Evolutionary conservation across 2,113 vertebrate species (phyloP), one percentile per base, ranked within the genome.

Genomic region (Cottus gobio): DNA sequence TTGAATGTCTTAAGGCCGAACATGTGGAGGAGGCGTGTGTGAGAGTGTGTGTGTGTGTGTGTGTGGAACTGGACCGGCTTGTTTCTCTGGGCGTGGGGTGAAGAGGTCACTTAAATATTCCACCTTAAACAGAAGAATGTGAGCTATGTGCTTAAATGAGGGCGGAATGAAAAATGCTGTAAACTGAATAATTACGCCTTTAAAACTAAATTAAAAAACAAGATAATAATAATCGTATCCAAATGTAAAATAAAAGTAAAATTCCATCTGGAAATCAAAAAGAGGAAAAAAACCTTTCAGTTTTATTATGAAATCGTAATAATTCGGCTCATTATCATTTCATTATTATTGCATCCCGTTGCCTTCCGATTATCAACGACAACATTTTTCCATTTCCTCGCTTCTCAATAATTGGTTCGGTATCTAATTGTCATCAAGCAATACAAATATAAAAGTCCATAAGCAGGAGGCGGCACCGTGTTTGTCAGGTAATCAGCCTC

Each of bases 11-110:
- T 73, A 87, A 65, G 39, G 75, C 69, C 10, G 10, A 74, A 56
- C 78, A 84, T 28, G 61, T 88, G 88, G 85, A 88, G 76, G 82
- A 79, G 71, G 61, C 37, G 46, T 54, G 68, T 70, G 57, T 36
- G 42, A 31, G 68, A 20, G 74, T 28, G 24, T 6, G 15, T 20
- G 24, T 15, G 15, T 66, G 68, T 28, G 74, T 79, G 31, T 77
- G 44, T 54, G 64, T 75, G 15, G 28, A 61, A 82, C 65, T 62
- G 67, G 65, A 66, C 39, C 3, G 70, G 48, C 75, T 61, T 12
- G 69, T 80, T 80, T 83, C 36, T 75, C 26, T 30, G 48, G 9
- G 24, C 34, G 52, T 9, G 2, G 36, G 31, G 44, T 80, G 34
- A 48, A 60, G 42, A 71, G 48, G 78, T 71, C 34, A 18, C 44